Conservation (phyloP, 2,113 vertebrate species). For the Madoqua kirkii region DNA sequence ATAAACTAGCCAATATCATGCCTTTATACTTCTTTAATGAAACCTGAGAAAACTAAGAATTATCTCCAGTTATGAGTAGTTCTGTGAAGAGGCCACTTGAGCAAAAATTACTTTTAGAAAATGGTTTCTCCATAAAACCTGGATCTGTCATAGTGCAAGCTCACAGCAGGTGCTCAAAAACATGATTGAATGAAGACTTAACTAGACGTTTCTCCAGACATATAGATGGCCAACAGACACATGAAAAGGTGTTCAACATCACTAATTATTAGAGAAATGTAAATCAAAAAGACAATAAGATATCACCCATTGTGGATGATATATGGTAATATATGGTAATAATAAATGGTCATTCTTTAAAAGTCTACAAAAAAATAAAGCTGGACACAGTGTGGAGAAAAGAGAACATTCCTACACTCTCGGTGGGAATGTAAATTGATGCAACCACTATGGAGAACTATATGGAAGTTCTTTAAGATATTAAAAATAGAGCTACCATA, state of each 20-base stretch:
- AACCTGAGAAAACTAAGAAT: not conserved
- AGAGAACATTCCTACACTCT: not conserved
- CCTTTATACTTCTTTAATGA: not conserved
- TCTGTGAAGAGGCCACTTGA: not conserved
- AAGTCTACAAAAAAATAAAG: not conserved
- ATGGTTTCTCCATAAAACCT: not conserved
- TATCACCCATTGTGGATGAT: not conserved
- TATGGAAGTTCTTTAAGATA: not conserved
- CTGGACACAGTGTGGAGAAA: not conserved
- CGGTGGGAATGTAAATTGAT: not conserved
- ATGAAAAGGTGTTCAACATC: not conserved
- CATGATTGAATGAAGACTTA: not conserved
- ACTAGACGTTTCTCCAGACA: not conserved
- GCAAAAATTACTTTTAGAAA: not conserved
- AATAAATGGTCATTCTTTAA: not conserved
- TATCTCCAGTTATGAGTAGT: not conserved
- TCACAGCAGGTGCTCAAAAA: not conserved
- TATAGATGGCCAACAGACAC: not conserved
- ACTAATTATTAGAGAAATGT: not conserved
- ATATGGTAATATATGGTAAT: not conserved
- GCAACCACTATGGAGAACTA: not conserved
- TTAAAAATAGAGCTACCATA: not conserved
- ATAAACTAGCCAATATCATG: not conserved
- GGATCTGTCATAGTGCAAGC: not conserved
- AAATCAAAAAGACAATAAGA: not conserved